phyloP scores from a whole-genome alignment of 2,113 vertebrate genomes.

The Hydrolagus affinis region DNA sequence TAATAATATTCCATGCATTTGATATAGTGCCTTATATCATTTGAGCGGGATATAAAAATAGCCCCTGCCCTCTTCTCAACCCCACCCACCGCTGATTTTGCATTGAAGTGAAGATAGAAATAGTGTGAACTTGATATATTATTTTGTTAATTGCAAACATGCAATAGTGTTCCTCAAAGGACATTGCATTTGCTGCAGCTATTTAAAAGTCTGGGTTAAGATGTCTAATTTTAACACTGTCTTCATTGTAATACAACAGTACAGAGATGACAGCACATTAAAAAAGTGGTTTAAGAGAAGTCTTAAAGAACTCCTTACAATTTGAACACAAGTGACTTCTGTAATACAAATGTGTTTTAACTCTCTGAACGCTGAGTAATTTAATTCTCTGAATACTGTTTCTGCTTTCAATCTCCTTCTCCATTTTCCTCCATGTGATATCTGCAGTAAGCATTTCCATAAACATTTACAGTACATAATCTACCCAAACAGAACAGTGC shows the following conservation, averaged over 20 bases:
- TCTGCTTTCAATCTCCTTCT: neutral
- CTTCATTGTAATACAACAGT: neutral
- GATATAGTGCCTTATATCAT: no score
- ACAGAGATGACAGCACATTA: neutral
- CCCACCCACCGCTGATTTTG: no score
- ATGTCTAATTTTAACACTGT: neutral
- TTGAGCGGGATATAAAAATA: no score
- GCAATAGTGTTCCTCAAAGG: neutral
- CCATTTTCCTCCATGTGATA: neutral
- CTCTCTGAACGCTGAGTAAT: neutral
- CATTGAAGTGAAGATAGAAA: neutral
- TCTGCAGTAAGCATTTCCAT: no score
- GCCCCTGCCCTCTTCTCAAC: no score
- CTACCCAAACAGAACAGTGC: neutral
- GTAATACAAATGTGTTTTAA: neutral
- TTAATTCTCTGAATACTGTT: neutral
- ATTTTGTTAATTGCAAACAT: neutral
- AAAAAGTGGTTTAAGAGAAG: neutral
- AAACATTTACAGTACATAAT: constrained; percentile 3
- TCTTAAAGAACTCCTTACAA: neutral
- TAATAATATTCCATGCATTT: no score
- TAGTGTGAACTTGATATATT: neutral
- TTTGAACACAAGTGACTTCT: neutral
- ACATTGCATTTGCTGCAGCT: neutral
- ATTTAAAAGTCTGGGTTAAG: neutral